Base-by-base conservation (phyloP, 2,888 invertebrate species). In the Ditylenchus weischeri region DNA sequence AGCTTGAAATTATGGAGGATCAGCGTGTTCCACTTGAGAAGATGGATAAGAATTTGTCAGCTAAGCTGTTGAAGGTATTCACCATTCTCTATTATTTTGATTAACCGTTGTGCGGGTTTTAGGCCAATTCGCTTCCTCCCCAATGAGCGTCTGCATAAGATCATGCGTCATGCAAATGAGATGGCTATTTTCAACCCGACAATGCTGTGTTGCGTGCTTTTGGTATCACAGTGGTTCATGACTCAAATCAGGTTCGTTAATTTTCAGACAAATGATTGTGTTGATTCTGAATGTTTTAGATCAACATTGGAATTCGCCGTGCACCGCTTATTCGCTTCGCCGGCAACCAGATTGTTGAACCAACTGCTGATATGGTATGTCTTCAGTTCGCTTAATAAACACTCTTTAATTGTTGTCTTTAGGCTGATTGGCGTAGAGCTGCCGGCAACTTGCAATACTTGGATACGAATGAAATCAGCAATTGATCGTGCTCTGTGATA, bases 21-120 rank as follows among this genome's bases (percentile, higher is more conserved):
- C 72, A 72, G 54, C 67, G 67, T n/a, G 69, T 72, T 35, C 72
- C 72, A 18, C 57, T 73, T 47, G 72, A 72, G 58, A 72, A 72
- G 43, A 64, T 71, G 50, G 62, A 74, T 43, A 65, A 49, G 13
- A 64, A 68, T 8, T 29, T 66, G 38, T 57, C 67, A 4, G n/a
- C 51, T 1, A 72, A 64, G 18, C 62, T 71, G n/a, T 23, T 71
- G 36, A 36, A 47, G 54, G 71, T 71, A 47, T 0, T 47, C 5
- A n/a, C 29, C 29, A 29, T 21, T 15, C 18, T 50, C 13, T 3
- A 18, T 63, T 58, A 18, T 8, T 57, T 38, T 18, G 51, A 21
- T 13, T 18, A 13, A 23, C n/a, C 10, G 4, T 11, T 3, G 1
- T 43, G 11, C 38, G 10, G 13, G 18, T 51, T 73, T 70, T 11